Conservation (phyloP, 2,888 invertebrate genomes). For the Lasioglossum villosulum region DNA sequence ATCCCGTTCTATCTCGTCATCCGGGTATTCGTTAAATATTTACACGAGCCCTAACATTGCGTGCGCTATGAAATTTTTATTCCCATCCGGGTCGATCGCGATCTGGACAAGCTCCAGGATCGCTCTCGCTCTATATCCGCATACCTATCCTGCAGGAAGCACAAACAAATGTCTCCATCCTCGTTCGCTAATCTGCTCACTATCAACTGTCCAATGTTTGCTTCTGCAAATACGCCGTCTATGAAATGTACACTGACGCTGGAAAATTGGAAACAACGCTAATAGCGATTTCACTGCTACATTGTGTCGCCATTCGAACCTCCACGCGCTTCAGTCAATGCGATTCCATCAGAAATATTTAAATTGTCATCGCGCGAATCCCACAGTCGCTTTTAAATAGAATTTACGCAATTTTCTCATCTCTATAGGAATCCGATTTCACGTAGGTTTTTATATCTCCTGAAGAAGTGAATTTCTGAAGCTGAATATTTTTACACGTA, state of each 20-base stretch:
- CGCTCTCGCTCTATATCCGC: not conserved
- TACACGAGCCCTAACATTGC: constrained; percentile 4
- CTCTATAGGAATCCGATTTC: too few relatives aligned
- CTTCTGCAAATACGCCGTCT: not conserved
- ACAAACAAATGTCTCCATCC: not conserved
- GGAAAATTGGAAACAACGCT: constrained; percentile 6
- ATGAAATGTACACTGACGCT: not conserved
- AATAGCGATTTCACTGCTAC: not conserved
- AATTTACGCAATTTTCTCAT: not conserved
- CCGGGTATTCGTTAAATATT: constrained; percentile 16
- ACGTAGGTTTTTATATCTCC: too few relatives aligned
- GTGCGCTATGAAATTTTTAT: constrained; percentile 16
- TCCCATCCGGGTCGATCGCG: not conserved
- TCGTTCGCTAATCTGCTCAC: constrained; percentile 2
- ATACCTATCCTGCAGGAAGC: not conserved
- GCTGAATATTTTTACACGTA: too few relatives aligned
- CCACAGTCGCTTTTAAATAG: not conserved
- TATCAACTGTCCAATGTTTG: not conserved
- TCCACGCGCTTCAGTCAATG: not conserved
- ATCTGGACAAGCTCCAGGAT: constrained; percentile 1
- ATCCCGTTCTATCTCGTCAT: not conserved
- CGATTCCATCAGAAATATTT: not conserved
- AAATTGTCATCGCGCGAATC: not conserved
- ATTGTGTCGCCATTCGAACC: not conserved
- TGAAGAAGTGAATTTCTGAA: too few relatives aligned